A percentile compares a stretch with the other conserved stretches of the same genome.
phyloP scores from a whole-genome alignment of 2,113 vertebrate genomes.

The Bolborhynchus lineola region DNA sequence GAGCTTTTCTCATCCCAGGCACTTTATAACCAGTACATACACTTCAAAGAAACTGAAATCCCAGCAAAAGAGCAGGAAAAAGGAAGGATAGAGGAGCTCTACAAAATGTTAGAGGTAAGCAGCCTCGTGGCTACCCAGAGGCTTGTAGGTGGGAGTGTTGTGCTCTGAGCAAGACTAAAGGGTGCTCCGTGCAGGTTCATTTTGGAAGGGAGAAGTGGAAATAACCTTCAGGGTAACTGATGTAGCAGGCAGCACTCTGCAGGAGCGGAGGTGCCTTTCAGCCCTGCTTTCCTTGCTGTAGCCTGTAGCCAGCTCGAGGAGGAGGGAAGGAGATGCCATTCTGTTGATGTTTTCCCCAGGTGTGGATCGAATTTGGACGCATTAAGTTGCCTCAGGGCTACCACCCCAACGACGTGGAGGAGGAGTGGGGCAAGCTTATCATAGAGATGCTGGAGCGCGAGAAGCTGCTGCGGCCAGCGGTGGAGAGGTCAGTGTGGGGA shows the following conservation, averaged over 20 bases:
- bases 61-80: slow-evolving; percentile 90
- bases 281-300: not conserved
- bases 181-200: not conserved
- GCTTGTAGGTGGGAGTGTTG: not conserved
- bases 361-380: slow-evolving; percentile 97
- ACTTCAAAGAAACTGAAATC: slow-evolving; percentile 99
- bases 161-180: not conserved
- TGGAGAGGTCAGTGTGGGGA: slow-evolving; percentile 82
- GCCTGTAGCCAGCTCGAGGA: accelerated
- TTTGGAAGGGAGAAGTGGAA: slow-evolving; percentile 1
- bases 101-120: slow-evolving; percentile 92
- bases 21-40: slow-evolving; percentile 99
- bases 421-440: slow-evolving; percentile 98
- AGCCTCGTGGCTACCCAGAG: not conserved
- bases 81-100: slow-evolving; percentile 86
- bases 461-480: slow-evolving; percentile 90
- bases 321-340: not conserved
- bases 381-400: slow-evolving; percentile 92
- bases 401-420: slow-evolving; percentile 95
- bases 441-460: slow-evolving; percentile 97
- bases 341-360: slow-evolving; percentile 61
- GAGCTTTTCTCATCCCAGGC: slow-evolving; percentile 75
- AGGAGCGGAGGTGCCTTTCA: not conserved
- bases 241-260: accelerated
- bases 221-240: not conserved